Evolutionary conservation across 2,797 vertebrate genomes (phyloP).

Genomic region (Sus cebifrons): DNA sequence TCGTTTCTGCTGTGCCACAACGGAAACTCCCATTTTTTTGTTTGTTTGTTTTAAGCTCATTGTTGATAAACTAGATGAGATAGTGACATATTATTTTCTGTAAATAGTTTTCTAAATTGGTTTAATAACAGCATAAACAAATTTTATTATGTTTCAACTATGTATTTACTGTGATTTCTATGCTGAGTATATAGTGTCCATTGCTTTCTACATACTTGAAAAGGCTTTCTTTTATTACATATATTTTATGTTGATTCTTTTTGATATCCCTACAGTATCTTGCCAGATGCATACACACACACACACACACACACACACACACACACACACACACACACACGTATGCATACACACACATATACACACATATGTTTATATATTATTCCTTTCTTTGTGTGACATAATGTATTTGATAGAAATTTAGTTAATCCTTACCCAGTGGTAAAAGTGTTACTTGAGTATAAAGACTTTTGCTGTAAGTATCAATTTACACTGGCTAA

Average conservation of each 20-base stretch:
- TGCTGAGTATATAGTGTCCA: constrained; percentile 67
- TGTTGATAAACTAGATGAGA: background rate
- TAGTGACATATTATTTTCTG: constrained; percentile 47
- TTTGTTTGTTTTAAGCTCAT: constrained; percentile 29
- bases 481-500: constrained; percentile 85
- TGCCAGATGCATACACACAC: constrained; percentile 60
- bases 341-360: constrained; percentile 23
- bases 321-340: no score
- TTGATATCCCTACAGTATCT: constrained; percentile 76
- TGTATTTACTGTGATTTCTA: constrained; percentile 34
- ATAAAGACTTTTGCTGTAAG: constrained; percentile 90
- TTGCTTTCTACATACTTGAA: constrained; percentile 74
- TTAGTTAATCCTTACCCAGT: constrained; percentile 74
- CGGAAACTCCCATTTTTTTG: no score
- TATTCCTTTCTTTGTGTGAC: constrained; percentile 68
- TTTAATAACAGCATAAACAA: constrained; percentile 59
- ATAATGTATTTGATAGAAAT: constrained; percentile 83
- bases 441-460: constrained; percentile 80
- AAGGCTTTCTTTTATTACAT: constrained; percentile 79
- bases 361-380: background rate
- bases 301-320: constrained; percentile 26
- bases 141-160: constrained; percentile 58
- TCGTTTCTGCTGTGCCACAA: no score
- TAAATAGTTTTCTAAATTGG: constrained; percentile 35
- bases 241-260: constrained; percentile 76